Evolutionary conservation across 2,113 vertebrate species (phyloP).

Genomic region (Aplodontia rufa): DNA sequence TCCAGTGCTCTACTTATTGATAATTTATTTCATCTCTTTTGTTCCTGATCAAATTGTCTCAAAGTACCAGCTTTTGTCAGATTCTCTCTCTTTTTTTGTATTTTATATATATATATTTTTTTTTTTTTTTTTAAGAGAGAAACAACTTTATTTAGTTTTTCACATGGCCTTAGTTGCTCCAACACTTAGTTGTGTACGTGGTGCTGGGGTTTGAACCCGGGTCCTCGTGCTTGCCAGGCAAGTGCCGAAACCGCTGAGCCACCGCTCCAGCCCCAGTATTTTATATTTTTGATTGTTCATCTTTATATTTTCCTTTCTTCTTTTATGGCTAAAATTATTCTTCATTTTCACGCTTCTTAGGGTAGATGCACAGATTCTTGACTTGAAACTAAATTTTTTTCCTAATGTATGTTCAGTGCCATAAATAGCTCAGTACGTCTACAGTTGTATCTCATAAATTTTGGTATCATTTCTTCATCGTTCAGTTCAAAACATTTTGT

Average conservation of each 20-base stretch:
- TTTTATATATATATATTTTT: too few relatives aligned
- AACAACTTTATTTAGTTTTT: too few relatives aligned
- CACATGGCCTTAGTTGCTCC: too few relatives aligned
- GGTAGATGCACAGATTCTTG: not conserved
- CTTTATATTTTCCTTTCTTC: not conserved
- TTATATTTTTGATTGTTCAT: not conserved
- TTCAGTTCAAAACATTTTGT: not conserved
- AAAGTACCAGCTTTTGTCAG: not conserved
- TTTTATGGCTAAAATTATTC: not conserved
- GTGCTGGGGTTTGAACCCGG: too few relatives aligned
- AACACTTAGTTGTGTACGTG: too few relatives aligned
- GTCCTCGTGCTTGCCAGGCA: too few relatives aligned
- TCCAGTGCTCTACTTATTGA: not conserved
- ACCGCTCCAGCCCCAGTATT: too few relatives aligned
- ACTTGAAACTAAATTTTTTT: not conserved
- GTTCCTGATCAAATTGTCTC: not conserved
- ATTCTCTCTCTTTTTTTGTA: not conserved
- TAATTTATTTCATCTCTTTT: not conserved
- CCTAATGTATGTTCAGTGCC: not conserved
- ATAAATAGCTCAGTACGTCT: not conserved
- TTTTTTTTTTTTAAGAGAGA: too few relatives aligned
- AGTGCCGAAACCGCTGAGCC: too few relatives aligned
- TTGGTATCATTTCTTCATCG: not conserved
- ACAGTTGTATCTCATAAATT: not conserved
- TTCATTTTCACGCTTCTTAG: not conserved